Evolutionary conservation across 1,140 invertebrate genomes (phyloP), one percentile per base, ranked within the genome.

Genomic region (Drosophila quadrilineata): DNA sequence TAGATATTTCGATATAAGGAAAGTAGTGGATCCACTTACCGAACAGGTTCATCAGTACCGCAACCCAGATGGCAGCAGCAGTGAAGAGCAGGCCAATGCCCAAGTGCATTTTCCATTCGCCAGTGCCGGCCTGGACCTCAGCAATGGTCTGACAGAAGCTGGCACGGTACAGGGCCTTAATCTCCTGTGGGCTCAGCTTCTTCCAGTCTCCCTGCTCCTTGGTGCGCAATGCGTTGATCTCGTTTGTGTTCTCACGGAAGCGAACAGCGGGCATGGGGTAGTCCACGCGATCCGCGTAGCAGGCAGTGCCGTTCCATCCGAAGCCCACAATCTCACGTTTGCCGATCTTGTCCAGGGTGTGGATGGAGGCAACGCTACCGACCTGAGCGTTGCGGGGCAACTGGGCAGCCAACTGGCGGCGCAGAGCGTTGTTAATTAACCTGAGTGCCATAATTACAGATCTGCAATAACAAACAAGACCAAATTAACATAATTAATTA

Each of bases 191-290:
- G 3, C 94, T 93, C 3, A 99, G 89, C 69, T 95, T 95, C 67
- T 94, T 95, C 98, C 98, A 99, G 88, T 99, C 97, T 24, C 95
- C 96, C 90, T 96, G 96, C 90, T 99, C 98, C 89, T 99, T 99
- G 84, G 97, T 93, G 63, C 93, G 93, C 33, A 99, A 91, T 24
- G 93, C 93, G 88, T 91, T 91, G 59, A 93, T 90, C 69, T 93
- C 93, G 45, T 92, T 91, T 41, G 90, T 93, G 26, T 92, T 89
- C 64, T 93, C 91, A 79, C 93, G 94, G 91, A 95, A 99, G 56
- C 98, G 92, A 58, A 99, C 93, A 35, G 97, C 96, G n/a, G 98
- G 98, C 90, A 96, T 91, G 10, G 98, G 98, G 85, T 93, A 95
- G 73, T 95, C 95, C 3, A 90, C 36, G 54, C 93, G 90, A 89